Evolutionary conservation across 92 coral and sea anemone species (phyloP), one percentile per base, ranked within the genome.

Genomic region (Virgularia gustaviana): DNA sequence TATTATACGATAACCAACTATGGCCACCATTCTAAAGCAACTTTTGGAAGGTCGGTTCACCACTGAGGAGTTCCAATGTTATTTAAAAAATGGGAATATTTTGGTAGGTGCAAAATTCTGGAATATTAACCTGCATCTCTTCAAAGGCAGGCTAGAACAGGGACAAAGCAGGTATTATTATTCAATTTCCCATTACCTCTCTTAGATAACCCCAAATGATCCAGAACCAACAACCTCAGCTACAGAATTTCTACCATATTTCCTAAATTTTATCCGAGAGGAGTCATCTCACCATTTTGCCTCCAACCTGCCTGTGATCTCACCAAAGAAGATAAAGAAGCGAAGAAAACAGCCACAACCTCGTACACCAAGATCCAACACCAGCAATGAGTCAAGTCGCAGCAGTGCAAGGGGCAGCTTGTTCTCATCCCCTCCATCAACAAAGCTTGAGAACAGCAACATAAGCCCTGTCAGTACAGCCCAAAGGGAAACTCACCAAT

Each of bases 251-350:
- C 77, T 85, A 6, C 88, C 96, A n/a, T 92, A 76, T 76, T 87
- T 92, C 58, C 63, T 92, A n/a, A 89, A 92, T 76, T 92, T 82
- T 65, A 78, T 92, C 19, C 87, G 96, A 52, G 96, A 92, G 11
- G 86, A 86, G 38, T 78, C 98, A 23, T 82, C 88, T 20, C 89
- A 85, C 31, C 92, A 89, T 59, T 86, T 89, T 41, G 73, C 86
- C 18, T 78, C 78, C 19, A 76, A 96, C 55, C 96, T 86, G 63
- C 83, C 75, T 57, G 86, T 84, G n/a, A 77, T 87, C 2, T 68
- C 84, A 42, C 98, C 96, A 27, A 92, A 87, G 78, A 83, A 85
- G 41, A 64, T 70, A 24, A 72, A 68, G 27, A 68, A 68, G 60
- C 30, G 23, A 49, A 31, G 25, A 27, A 31, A 55, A 34, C 54